Base-by-base conservation (phyloP, 2,888 invertebrate genomes). In the Cryptophagus acutangulus region DNA sequence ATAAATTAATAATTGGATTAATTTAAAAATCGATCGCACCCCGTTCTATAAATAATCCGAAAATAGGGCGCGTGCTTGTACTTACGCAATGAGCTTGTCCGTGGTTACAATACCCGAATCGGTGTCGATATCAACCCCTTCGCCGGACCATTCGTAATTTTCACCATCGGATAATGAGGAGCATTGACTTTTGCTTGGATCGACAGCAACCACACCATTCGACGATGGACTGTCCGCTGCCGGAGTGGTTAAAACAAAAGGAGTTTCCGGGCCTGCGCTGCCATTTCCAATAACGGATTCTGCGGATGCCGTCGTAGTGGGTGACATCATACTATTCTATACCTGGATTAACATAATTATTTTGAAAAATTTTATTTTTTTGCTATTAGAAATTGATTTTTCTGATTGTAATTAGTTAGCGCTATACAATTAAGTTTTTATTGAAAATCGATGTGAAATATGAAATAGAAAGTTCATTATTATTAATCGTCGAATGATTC, bases 61-160 rank as follows among this genome's bases (percentile, higher is more conserved):
- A 26, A 26, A 26, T 12, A n/a, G 3, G 9, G n/a, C 12, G n/a
- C 3, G 9, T 26, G 9, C 12, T n/a, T 3, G 26, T 3, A n/a
- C n/a, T n/a, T n/a, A n/a, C n/a, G n/a, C n/a, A n/a, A n/a, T n/a
- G n/a, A n/a, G n/a, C n/a, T 26, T 26, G 12, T 26, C 26, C 10
- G 5, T 26, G 10, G 26, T 26, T 6, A 31, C 16, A 10, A 31
- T 31, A 9, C 31, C 31, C 31, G 15, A 31, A 31, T 15, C 31
- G 12, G 38, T 57, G 43, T 66, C 66, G 35, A 61, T 49, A 55
- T 80, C 80, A 12, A 73, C 72, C 48, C 80, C 78, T 12, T 71
- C 80, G 1, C 84, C 85, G 59, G 81, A 83, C 67, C 87, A 87
- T 65, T 87, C 87, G 69, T 82, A 87, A 67, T 83, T 87, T 66